Percentiles rank a stretch among this genome's conserved stretches.
Evolutionary conservation across 2,888 invertebrate genomes (phyloP).

Genomic region (Vannuccia rotundouncinata): DNA sequence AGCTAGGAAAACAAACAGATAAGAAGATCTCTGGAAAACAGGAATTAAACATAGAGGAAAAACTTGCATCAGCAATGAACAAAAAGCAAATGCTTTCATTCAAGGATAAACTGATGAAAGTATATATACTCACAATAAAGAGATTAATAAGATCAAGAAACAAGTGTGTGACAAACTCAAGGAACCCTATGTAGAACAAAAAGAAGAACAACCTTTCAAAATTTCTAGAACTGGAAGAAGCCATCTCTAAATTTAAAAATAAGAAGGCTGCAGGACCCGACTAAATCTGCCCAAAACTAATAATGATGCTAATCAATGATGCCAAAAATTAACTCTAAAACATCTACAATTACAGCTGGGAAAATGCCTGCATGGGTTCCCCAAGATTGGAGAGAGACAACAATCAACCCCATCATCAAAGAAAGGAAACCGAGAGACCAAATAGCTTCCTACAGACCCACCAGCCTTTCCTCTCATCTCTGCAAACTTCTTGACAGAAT

Average conservation of each 20-base stretch:
- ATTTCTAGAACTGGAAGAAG: not conserved
- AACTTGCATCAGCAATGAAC: slow-evolving; percentile 15
- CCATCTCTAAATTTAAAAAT: not conserved
- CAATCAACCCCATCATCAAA: not conserved
- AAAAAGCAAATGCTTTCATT: slow-evolving; percentile 24
- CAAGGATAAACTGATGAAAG: not conserved
- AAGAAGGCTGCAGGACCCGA: slow-evolving; percentile 1
- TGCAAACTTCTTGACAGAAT: slow-evolving; percentile 13
- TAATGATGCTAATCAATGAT: no score
- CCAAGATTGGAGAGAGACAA: not conserved
- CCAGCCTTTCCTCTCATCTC: not conserved
- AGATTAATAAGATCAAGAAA: not conserved
- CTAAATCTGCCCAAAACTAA: not conserved
- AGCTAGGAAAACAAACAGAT: slow-evolving; percentile 2
- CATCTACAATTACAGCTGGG: slow-evolving; percentile 2
- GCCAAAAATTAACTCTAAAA: not conserved
- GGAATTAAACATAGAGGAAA: not conserved
- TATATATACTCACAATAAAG: not conserved
- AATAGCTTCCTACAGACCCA: slow-evolving; percentile 10
- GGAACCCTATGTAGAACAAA: slow-evolving; percentile 4
- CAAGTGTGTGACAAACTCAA: not conserved
- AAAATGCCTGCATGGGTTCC: slow-evolving; percentile 4
- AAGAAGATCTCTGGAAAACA: slow-evolving; percentile 14
- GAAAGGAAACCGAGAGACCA: not conserved
- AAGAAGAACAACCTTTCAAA: not conserved